phyloP scores from a whole-genome alignment of 2,797 vertebrate genomes.

The Argya squamiceps region DNA sequence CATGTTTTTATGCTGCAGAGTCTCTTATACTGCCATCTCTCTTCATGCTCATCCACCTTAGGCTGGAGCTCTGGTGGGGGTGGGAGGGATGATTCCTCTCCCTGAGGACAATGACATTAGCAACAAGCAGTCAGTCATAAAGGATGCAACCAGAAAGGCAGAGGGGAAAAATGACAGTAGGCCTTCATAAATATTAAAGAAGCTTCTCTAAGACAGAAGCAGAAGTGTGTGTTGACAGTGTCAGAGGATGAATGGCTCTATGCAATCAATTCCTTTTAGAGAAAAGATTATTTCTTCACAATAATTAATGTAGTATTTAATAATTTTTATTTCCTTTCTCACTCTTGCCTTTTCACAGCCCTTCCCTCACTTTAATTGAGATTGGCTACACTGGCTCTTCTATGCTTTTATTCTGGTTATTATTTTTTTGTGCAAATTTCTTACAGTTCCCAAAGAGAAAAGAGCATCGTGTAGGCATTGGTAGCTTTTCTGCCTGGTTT shows the following conservation, averaged over 20 bases:
- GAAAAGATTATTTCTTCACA: neutral
- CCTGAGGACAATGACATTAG: slow-evolving; percentile 21
- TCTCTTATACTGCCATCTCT: neutral
- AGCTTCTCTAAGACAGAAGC: neutral
- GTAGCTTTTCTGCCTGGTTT: neutral
- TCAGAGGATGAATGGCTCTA: neutral
- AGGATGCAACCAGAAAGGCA: neutral
- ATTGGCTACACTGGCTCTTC: neutral
- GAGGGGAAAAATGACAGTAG: neutral
- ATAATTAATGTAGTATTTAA: neutral
- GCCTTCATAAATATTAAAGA: slow-evolving; percentile 21
- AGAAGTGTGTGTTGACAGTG: neutral
- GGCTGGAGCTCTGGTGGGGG: neutral
- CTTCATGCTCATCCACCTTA: neutral
- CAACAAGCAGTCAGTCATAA: slow-evolving; percentile 33
- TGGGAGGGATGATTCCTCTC: neutral
- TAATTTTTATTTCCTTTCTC: neutral
- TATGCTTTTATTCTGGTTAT: neutral
- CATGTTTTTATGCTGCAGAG: neutral
- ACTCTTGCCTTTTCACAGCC: neutral
- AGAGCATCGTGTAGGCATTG: neutral
- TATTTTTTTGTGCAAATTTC: neutral
- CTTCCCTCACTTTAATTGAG: neutral
- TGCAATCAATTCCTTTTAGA: neutral
- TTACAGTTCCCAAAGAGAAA: neutral